These are phyloP conservation scores for Gavialis gangeticus DNA, from an alignment of 2,113 vertebrate genomes.

Conservation along the genomic window DNA sequence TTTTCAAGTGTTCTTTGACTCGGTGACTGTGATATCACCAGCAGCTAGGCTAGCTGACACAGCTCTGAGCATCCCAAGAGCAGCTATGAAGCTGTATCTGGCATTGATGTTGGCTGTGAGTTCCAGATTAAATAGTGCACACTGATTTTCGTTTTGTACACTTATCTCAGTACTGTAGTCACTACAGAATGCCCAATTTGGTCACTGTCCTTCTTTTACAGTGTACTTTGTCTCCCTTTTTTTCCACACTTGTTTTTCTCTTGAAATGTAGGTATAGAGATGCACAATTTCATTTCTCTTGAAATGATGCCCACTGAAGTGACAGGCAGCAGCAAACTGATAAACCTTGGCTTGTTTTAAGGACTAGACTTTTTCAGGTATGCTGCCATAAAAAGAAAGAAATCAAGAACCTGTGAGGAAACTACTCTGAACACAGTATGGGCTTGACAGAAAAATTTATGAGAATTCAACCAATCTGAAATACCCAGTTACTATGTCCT, in stretches of 20 bases:
- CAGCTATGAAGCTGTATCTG: accelerated
- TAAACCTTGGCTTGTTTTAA: neutral
- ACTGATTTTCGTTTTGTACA: accelerated
- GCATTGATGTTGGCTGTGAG: accelerated
- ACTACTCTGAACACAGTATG: neutral
- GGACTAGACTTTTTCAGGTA: neutral
- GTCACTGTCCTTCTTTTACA: neutral
- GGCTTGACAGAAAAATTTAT: neutral
- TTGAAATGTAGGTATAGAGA: no score
- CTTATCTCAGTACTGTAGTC: neutral
- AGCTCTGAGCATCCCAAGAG: accelerated
- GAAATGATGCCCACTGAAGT: neutral
- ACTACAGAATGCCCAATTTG: neutral
- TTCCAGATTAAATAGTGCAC: neutral
- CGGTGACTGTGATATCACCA: accelerated
- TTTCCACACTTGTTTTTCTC: neutral
- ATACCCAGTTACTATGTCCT: neutral
- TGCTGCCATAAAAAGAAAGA: neutral
- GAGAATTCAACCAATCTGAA: neutral
- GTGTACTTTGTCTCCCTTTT: neutral
- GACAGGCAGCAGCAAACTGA: no score
- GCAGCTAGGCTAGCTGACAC: neutral
- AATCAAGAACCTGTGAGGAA: neutral
- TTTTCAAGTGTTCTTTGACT: neutral
- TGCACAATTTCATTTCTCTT: neutral